A percentile compares a stretch with the other conserved stretches of the same genome.
phyloP scores from a whole-genome alignment of 2,113 vertebrate genomes.

The Seriola aureovittata region DNA sequence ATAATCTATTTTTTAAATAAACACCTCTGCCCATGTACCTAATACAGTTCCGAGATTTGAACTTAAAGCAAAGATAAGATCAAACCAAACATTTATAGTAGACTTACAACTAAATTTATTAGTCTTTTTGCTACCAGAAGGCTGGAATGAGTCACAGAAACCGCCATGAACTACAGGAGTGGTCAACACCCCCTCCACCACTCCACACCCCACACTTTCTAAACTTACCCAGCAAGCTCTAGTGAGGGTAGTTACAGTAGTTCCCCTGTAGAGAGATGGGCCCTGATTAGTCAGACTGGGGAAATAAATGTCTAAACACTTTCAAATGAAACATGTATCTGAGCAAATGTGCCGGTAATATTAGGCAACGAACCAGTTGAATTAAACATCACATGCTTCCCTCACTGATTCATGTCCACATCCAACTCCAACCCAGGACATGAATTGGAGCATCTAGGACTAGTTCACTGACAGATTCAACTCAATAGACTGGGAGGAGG shows the following conservation, averaged over 20 bases:
- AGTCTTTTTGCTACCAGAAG: constrained; percentile 23
- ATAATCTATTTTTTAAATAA: constrained; percentile 13
- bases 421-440: constrained; percentile 30
- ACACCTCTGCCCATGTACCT: neutral
- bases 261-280: constrained; percentile 39
- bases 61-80: constrained; percentile 25
- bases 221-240: constrained; percentile 44
- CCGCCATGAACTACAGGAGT: constrained; percentile 25
- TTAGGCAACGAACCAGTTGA: constrained; percentile 45
- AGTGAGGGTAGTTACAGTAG: constrained; percentile 49
- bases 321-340: constrained; percentile 50
- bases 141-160: constrained; percentile 60
- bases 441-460: constrained; percentile 48
- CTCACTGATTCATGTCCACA: constrained; percentile 53
- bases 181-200: neutral
- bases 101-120: constrained; percentile 29
- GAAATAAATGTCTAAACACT: constrained; percentile 54
- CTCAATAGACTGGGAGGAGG: constrained; percentile 61
- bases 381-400: constrained; percentile 63
- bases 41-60: neutral
- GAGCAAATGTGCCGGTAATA: constrained; percentile 50
- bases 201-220: constrained; percentile 34
- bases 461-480: constrained; percentile 62
- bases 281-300: constrained; percentile 53
- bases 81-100: constrained; percentile 23